These are phyloP conservation scores for Brachyhypopomus gauderio DNA, from an alignment of 2,113 vertebrate genomes.

Conservation along the genomic window DNA sequence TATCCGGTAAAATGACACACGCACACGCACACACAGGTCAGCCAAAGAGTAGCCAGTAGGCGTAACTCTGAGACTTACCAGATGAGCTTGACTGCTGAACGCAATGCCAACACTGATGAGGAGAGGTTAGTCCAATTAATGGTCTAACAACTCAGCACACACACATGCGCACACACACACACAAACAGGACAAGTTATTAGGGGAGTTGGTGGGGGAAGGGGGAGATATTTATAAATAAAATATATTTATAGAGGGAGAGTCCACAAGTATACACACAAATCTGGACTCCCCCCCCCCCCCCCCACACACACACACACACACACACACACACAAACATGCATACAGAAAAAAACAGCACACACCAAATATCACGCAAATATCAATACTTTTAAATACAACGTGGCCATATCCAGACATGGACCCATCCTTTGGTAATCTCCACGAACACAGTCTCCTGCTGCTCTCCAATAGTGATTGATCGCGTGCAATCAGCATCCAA, in stretches of 20 bases:
- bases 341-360: too few species aligned
- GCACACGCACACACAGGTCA: constrained; percentile 8
- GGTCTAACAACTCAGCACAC: constrained; percentile 9
- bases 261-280: constrained; percentile 24
- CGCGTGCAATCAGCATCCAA: constrained; percentile 35
- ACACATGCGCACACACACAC: not conserved
- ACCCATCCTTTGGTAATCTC: not conserved
- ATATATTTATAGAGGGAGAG: constrained; percentile 45
- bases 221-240: constrained; percentile 17
- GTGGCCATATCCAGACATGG: not conserved
- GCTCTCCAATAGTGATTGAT: constrained; percentile 26
- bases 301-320: constrained; percentile 10
- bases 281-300: constrained; percentile 16
- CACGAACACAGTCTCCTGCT: constrained; percentile 28
- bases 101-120: constrained; percentile 15
- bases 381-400: too few species aligned
- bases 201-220: not conserved
- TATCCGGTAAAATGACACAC: too few species aligned
- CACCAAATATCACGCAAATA: not conserved
- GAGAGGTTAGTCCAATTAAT: constrained; percentile 21
- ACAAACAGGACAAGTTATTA: not conserved
- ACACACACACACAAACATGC: not conserved
- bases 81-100: constrained; percentile 24
- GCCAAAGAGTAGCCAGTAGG: constrained; percentile 21
- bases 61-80: constrained; percentile 21